Evolutionary conservation across 2,888 invertebrate genomes (phyloP), one percentile per base, ranked within the genome.

Genomic region (Caenorhabditis macrosperma): DNA sequence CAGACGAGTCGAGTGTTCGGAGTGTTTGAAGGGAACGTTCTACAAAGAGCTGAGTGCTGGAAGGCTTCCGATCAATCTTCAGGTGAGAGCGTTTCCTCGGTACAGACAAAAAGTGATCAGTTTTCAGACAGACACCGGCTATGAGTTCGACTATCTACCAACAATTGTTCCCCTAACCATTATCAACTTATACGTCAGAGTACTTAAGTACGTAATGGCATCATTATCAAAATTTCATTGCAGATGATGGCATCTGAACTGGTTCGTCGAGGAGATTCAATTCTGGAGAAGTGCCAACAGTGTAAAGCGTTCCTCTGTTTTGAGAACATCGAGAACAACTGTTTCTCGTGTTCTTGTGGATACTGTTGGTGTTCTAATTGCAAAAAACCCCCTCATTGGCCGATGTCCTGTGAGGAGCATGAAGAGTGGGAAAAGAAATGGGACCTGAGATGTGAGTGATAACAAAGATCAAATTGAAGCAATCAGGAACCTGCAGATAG

Each of bases 371-470:
- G 67, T 28, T 38, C 20, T 2, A 44, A 55, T 2, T 67, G 67
- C 54, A 55, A 57, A 20, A 41, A 33, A 2, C 28, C 30, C 33
- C 67, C 67, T 1, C 67, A 67, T 15, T 67, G 67, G 67, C 67
- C 67, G 15, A 67, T 67, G 67, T 55, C 44, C 1, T 67, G 67
- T 24, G 33, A 33, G 24, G 55, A 67, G 15, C 44, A 28, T 20
- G 17, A 15, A 9, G 67, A 67, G 57, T 67, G 67, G 67, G 52
- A 67, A 24, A 67, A 67, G 67, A 67, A 67, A 20, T 67, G 67
- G 67, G 30, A 41, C n/a, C 20, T 67, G 46, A 44, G 67, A 67
- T 67, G 67, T 67, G 20, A 67, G 67, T 28, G 26, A 22, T 33
- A 33, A 33, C 6, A 33, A 33, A 33, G 10, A 33, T 5, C 33